Evolutionary conservation across 2,113 vertebrate genomes (phyloP).

Genomic region (Callaeas wilsoni): DNA sequence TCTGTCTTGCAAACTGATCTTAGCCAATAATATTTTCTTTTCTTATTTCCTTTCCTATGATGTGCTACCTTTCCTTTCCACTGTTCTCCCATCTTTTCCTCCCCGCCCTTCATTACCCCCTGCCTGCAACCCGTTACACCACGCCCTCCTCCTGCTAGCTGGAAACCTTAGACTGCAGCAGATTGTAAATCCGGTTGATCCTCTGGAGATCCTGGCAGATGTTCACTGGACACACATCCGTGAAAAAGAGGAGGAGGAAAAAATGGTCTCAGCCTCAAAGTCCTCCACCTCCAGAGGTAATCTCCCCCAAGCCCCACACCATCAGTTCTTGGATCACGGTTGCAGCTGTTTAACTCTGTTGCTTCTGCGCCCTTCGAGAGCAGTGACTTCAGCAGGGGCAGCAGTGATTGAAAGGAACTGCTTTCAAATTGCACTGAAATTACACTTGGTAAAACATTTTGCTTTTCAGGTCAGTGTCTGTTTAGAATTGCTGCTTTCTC

Average conservation of each 20-base stretch:
- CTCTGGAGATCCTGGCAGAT: conserved; percentile 80
- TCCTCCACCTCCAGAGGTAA: conserved; percentile 90
- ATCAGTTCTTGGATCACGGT: background rate
- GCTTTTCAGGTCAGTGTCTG: conserved; percentile 11
- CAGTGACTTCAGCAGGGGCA: background rate
- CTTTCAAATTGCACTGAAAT: background rate
- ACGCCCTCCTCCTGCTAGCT: conserved; percentile 66
- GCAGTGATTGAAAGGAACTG: background rate
- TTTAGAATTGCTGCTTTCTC: background rate
- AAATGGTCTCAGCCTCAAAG: conserved; percentile 69
- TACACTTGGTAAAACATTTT: background rate
- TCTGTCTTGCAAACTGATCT: conserved; percentile 34
- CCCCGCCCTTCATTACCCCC: background rate
- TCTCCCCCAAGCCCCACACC: background rate
- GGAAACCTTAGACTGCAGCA: conserved; percentile 85
- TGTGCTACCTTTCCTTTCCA: conserved; percentile 48
- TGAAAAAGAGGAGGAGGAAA: conserved; percentile 80
- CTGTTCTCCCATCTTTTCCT: background rate
- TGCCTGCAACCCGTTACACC: background rate
- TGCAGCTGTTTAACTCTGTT: conserved; percentile 26
- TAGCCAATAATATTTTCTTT: conserved; percentile 49
- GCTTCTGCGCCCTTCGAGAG: background rate
- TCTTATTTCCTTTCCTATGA: conserved; percentile 57
- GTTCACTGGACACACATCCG: conserved; percentile 79
- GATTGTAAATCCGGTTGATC: conserved; percentile 80